Percentiles rank a stretch among this genome's conserved stretches.
Conservation (phyloP, 2,888 invertebrate species). For the Drosophila cognata region DNA sequence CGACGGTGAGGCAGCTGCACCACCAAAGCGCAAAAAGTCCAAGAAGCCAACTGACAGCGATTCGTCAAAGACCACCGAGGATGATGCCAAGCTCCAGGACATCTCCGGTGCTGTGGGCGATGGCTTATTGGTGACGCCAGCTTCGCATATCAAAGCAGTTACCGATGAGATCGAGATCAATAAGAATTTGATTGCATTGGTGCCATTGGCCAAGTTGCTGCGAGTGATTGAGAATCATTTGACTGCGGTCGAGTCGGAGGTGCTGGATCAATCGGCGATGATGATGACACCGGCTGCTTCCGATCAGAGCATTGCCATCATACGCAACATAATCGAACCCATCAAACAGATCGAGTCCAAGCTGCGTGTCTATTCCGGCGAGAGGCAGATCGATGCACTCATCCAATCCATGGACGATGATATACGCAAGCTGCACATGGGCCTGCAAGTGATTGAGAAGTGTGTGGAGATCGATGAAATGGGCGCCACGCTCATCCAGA, state of each 20-base stretch:
- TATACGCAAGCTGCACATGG: conserved; percentile 88
- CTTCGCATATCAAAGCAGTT: conserved; percentile 77
- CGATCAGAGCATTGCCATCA: conserved; percentile 88
- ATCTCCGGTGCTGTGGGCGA: conserved; percentile 87
- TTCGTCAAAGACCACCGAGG: conserved; percentile 84
- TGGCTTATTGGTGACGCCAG: conserved; percentile 83
- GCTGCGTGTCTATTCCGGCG: conserved; percentile 86
- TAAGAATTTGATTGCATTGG: conserved; percentile 84
- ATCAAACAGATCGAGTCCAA: conserved; percentile 88
- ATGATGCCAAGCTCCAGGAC: conserved; percentile 85
- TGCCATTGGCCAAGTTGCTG: conserved; percentile 84
- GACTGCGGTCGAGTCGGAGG: conserved; percentile 88
- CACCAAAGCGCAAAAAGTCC: conserved; percentile 82
- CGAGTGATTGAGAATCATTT: conserved; percentile 87
- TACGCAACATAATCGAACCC: conserved; percentile 88
- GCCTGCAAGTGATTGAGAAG: conserved; percentile 88
- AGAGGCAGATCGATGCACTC: conserved; percentile 84
- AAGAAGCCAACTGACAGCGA: conserved; percentile 84
- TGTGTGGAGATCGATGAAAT: conserved; percentile 89
- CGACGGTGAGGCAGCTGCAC: conserved; percentile 60
- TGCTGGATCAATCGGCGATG: conserved; percentile 88
- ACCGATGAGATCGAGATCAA: conserved; percentile 86
- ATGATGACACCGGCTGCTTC: conserved; percentile 89
- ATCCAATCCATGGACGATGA: conserved; percentile 87
- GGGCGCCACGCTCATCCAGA: conserved; percentile 89